Base-by-base conservation (phyloP, 1,140 invertebrate species). In the Diprion similis region DNA sequence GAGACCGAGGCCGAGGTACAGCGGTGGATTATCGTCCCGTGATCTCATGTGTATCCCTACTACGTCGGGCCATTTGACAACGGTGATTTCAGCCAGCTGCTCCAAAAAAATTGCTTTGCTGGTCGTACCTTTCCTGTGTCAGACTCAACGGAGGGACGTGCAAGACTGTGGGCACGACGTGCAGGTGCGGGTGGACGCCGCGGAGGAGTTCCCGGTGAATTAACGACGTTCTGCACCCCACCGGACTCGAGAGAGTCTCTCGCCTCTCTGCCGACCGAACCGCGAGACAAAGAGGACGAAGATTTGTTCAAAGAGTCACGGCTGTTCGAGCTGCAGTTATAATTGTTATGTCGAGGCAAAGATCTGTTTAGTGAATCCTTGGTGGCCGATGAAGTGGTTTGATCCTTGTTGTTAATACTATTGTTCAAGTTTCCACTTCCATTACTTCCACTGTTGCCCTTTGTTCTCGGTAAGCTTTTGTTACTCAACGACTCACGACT, bases 121-220 rank as follows among this genome's bases (percentile, higher is more conserved):
- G 91, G 87, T 88, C 91, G 91, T 92, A 93, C 92, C 91, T 92
- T 93, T 86, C 89, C 89, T 84, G 86, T 89, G 82, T 86, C 84
- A 73, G 79, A 79, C 77, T 85, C 84, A 75, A 83, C 80, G 73
- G 79, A 80, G 66, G 80, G 77, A 78, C 85, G 83, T 69, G 84
- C 81, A 78, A 83, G 74, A 75, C 83, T 85, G 81, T 85, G 82
- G 67, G 84, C 83, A 70, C 86, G 81, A 69, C 85, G 81, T 59
- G 86, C 78, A 77, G 89, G 88, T 74, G 86, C 82, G 75, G 84
- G 78, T 68, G 84, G 83, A 78, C 86, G 81, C 76, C 86, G 76
- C 66, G 81, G 80, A 71, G 84, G 80, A 71, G 84, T 81, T 66
- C 83, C 76, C 47, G 81, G 77, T 48, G 80, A 76, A 66, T 75